Evolutionary conservation across 2,113 vertebrate genomes (phyloP), one percentile per base, ranked within the genome.

Genomic region (Callocephalon fimbriatum): DNA sequence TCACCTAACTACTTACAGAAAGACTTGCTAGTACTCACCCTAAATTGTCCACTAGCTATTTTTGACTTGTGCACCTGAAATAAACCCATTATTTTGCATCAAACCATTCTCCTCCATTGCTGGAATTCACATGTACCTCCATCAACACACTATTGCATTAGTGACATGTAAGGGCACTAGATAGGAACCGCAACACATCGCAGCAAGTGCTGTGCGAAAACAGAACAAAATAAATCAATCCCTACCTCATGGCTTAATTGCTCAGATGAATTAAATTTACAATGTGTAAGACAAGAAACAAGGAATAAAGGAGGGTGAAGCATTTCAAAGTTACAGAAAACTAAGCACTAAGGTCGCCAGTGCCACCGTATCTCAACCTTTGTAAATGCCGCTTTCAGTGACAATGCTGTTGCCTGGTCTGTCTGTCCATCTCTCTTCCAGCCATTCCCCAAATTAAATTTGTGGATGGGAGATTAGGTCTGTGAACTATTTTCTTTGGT

Each of bases 121-220:
- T 73, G 73, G 48, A 48, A 83, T 59, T 70, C 59, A 35, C 45
- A 31, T 37, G 53, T 42, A 22, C 10, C 40, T 58, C 53, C 67
- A 70, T 6, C 2, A 0, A 37, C 15, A 7, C 5, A 6, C 32
- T 47, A 15, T 1, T 61, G 18, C 9, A 0, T 25, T 48, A 7
- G 5, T 25, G 58, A 31, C 1, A 0, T 1, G 15, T 16, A 37
- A 73, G 67, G 14, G 40, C 70, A 37, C 47, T 7, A 26, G 23
- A 54, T 58, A 70, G 35, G 38, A 84, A 50, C 22, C 9, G 32
- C 54, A 62, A 18, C 8, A 35, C n/a, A 21, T 27, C 4, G 5
- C 58, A 86, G 58, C 12, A 53, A 77, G 54, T 10, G 54, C 45
- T 45, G 45, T 7, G 27, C 2, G 6, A 53, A 83, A 88, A 62